Evolutionary conservation across 37 sponge, comb jelly and placozoan genomes (phyloP).

Genomic region (Corticium candelabrum): DNA sequence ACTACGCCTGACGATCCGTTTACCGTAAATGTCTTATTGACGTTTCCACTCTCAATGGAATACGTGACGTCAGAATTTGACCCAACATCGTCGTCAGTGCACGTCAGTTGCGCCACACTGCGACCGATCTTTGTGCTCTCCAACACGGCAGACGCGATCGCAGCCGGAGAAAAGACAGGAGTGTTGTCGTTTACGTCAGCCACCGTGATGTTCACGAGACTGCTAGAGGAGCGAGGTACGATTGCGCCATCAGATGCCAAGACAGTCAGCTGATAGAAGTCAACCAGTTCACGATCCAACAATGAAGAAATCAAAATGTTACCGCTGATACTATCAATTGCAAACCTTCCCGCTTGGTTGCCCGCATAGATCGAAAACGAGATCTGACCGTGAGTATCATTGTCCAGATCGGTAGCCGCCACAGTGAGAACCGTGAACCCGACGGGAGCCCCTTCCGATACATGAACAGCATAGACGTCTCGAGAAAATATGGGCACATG

Average conservation of each 20-base stretch:
- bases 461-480: not conserved
- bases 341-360: not conserved
- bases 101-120: slow-evolving; percentile 24
- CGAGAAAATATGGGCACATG: not conserved
- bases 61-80: slow-evolving; percentile 27
- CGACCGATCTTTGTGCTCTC: slow-evolving; percentile 15
- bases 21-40: not conserved
- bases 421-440: not conserved
- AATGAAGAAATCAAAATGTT: not conserved
- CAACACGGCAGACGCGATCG: slow-evolving; percentile 16
- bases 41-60: slow-evolving; percentile 2
- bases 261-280: not conserved
- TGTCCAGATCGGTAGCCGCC: not conserved
- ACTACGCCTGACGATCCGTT: not conserved
- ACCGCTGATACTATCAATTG: not conserved
- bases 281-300: not conserved
- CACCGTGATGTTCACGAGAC: slow-evolving; percentile 31
- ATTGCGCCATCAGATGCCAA: not conserved
- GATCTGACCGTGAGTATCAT: not conserved
- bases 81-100: slow-evolving; percentile 38
- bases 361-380: not conserved
- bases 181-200: slow-evolving; percentile 40
- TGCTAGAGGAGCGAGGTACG: not conserved
- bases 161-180: slow-evolving; percentile 22
- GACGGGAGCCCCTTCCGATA: not conserved